Evolutionary conservation across 2,113 vertebrate species (phyloP).

Genomic region (Phylloscopus whistleri): DNA sequence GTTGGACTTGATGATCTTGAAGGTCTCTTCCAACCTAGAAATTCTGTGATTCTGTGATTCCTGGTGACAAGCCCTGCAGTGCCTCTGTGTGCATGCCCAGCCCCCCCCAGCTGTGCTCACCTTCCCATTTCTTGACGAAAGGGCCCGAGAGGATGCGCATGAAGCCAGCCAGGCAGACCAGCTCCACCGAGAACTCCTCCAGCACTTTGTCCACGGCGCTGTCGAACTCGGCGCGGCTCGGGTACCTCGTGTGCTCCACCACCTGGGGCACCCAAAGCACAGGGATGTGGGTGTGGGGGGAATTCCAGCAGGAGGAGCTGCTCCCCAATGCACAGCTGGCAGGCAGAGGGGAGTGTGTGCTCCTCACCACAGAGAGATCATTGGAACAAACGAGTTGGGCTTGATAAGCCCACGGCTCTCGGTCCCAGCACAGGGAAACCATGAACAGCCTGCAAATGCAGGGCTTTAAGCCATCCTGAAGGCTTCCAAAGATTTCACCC

Average conservation of each 20-base stretch:
- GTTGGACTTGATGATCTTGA: too few relatives aligned
- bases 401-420: background rate
- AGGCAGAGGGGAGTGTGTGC: background rate
- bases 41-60: too few relatives aligned
- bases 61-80: background rate
- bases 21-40: too few relatives aligned
- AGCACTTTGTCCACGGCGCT: conserved; percentile 83
- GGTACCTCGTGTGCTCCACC: conserved; percentile 48
- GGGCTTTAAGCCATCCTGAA: background rate
- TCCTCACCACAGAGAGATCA: background rate
- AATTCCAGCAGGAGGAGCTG: background rate
- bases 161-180: conserved; percentile 95
- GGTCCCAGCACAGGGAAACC: background rate
- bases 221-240: conserved; percentile 83
- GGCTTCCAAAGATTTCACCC: background rate
- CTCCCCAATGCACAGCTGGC: background rate
- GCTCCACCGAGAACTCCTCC: conserved; percentile 83
- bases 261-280: conserved; percentile 73
- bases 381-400: background rate
- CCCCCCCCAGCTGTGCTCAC: conserved; percentile 60
- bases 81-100: background rate
- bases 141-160: conserved; percentile 92
- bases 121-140: conserved; percentile 93
- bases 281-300: accelerated
- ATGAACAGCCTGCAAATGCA: background rate